Conservation (phyloP, 2,113 vertebrate species). For the Carettochelys insculpta region DNA sequence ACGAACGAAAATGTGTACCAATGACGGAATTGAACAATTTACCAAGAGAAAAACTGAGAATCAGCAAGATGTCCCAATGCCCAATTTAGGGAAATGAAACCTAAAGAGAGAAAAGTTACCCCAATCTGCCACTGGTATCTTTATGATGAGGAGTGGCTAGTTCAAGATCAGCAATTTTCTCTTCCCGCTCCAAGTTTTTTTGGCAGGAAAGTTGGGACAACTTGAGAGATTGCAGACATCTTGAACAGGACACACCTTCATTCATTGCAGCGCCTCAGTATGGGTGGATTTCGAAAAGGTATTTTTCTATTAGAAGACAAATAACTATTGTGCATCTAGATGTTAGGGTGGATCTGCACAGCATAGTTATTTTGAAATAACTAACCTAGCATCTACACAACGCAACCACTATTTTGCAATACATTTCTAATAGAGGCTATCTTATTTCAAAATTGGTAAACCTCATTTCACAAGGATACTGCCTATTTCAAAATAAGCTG, state of each 20-base stretch:
- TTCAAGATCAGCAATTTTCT: not conserved
- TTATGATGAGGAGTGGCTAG: not conserved
- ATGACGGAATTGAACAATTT: not conserved
- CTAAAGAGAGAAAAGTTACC: not conserved
- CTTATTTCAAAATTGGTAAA: no score
- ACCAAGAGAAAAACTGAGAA: not conserved
- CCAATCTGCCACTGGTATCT: not conserved
- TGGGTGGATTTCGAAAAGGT: not conserved
- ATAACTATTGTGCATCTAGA: not conserved
- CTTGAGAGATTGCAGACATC: constrained; percentile 43
- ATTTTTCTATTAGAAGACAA: constrained; percentile 11
- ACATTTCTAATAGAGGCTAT: no score
- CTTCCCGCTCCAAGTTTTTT: constrained; percentile 34
- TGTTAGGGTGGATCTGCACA: no score
- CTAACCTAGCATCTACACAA: no score
- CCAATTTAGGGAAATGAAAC: not conserved
- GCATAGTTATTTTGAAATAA: no score
- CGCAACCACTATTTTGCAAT: no score
- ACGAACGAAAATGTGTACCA: constrained; percentile 11
- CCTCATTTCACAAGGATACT: no score
- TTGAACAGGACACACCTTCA: constrained; percentile 33
- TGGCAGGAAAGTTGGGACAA: constrained; percentile 37
- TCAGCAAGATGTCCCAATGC: not conserved
- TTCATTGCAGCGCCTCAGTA: constrained; percentile 37
- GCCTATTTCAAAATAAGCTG: no score